These are phyloP conservation scores for Drosophila ironensis DNA, from an alignment of 1,140 invertebrate species.

Conservation along the genomic window DNA sequence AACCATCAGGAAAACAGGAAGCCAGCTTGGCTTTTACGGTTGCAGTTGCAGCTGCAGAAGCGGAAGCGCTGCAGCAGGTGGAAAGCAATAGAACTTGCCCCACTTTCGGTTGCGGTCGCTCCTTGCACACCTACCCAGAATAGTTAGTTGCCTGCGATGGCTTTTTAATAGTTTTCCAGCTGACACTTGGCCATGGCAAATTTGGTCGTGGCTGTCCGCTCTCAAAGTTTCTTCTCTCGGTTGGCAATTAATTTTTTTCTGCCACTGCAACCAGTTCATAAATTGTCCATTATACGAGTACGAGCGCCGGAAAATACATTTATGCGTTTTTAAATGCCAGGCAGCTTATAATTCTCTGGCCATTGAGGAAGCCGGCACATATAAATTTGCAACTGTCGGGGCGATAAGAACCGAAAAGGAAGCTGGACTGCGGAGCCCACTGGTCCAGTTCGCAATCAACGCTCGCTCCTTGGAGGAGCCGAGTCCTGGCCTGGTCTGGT, in stretches of 20 bases:
- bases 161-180: slow-evolving; percentile 73
- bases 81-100: slow-evolving; percentile 39
- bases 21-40: slow-evolving; percentile 48
- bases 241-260: slow-evolving; percentile 67
- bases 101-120: slow-evolving; percentile 17
- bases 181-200: slow-evolving; percentile 56
- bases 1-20: slow-evolving; percentile 70
- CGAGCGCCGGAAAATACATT: slow-evolving; percentile 67
- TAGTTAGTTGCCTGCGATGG: slow-evolving; percentile 18
- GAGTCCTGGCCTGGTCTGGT: neutral
- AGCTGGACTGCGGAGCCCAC: neutral
- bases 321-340: slow-evolving; percentile 75
- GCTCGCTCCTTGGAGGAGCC: neutral
- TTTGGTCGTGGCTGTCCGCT: slow-evolving; percentile 22
- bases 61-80: slow-evolving; percentile 68
- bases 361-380: slow-evolving; percentile 39
- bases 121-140: neutral
- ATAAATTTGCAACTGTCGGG: slow-evolving; percentile 53
- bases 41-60: slow-evolving; percentile 44
- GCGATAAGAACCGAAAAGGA: slow-evolving; percentile 28
- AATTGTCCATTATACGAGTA: slow-evolving; percentile 62
- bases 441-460: slow-evolving; percentile 10
- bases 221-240: slow-evolving; percentile 34
- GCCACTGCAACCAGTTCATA: slow-evolving; percentile 53
- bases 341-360: slow-evolving; percentile 46